Percentiles rank a stretch among this genome's conserved stretches.
Evolutionary conservation across 2,888 invertebrate species (phyloP).

Genomic region (Torymus auratus): DNA sequence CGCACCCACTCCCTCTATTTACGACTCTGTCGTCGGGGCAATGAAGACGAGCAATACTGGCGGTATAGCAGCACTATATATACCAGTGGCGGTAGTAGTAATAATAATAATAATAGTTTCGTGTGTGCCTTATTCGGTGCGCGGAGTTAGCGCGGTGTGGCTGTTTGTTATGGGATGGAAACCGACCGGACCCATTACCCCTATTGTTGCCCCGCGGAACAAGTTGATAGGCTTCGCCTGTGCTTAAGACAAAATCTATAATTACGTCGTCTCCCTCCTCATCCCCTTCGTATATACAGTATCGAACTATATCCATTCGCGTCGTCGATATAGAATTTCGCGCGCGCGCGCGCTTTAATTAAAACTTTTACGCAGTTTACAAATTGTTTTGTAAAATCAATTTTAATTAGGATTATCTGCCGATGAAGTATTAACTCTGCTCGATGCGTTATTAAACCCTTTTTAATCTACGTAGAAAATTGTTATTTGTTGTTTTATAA

Average conservation of each 20-base stretch:
- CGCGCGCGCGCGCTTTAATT: background rate
- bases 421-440: no score
- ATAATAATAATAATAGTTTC: constrained; percentile 2
- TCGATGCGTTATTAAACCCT: no score
- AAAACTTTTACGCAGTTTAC: no score
- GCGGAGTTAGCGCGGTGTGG: background rate
- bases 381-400: no score
- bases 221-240: constrained; percentile 19
- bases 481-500: no score
- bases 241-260: constrained; percentile 13
- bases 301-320: no score
- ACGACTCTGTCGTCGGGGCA: background rate
- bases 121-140: background rate
- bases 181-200: constrained; percentile 4
- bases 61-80: no score
- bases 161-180: background rate
- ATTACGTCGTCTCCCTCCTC: constrained; percentile 2
- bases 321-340: no score
- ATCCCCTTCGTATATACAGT: no score
- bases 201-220: background rate
- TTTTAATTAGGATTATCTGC: no score
- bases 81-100: no score
- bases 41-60: background rate
- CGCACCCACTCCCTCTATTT: background rate
- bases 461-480: no score